Base-by-base conservation (phyloP, 2,113 vertebrate genomes). In the Oenanthe oenanthe region DNA sequence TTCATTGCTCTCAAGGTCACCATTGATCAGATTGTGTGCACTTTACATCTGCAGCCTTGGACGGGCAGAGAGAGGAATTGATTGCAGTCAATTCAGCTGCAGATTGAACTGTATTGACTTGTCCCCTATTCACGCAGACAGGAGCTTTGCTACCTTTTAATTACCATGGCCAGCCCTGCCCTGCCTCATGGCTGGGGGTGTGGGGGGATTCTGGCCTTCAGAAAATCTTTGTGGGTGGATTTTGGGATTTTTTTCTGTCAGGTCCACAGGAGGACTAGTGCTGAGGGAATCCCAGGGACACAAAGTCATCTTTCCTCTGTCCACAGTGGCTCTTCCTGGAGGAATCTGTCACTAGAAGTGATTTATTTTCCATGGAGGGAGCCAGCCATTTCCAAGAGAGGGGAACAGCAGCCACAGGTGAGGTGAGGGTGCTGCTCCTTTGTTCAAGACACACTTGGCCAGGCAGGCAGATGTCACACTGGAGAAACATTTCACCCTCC, bases 41-140 rank as follows among this genome's bases (percentile, higher is more conserved):
- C 93, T 98, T 97, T 97, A 93, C 80, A 89, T 95, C 96, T 74
- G 85, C 89, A 97, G 94, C 96, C 96, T 98, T 96, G 97, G 97
- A 95, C 3, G 50, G 92, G 94, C 96, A 85, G 92, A 65, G 92
- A 54, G 72, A 92, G 79, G 95, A 97, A 97, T 96, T 96, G 97
- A 98, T 97, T 96, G 94, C 92, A 95, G 93, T 95, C 96, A 95
- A 72, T 97, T 97, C 93, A 88, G 92, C 77, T 96, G 85, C 89
- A 96, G 97, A 97, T 88, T 95, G 93, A 97, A 93, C 94, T 53
- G 56, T 92, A 97, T 96, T 45, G 82, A 97, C 95, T 94, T 66
- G 85, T 95, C 71, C 96, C 60, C 85, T 81, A 31, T 85, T 92
- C 83, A 79, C 71, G 92, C 89, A 93, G 91, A 54, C 38, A 86